Base-by-base conservation (phyloP, 2,888 invertebrate genomes). In the Netelia melanura region DNA sequence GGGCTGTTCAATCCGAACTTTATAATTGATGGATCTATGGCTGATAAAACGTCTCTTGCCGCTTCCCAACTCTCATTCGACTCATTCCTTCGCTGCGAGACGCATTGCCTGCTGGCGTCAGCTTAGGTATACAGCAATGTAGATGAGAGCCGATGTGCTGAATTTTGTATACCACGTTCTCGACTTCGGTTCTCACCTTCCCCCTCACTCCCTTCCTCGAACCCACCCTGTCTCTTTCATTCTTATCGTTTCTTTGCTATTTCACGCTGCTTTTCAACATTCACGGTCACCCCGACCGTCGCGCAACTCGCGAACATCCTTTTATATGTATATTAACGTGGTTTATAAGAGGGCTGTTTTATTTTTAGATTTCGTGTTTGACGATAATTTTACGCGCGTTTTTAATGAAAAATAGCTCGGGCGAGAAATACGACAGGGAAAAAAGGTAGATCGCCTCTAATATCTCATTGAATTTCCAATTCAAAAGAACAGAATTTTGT, bases 1-100 rank as follows among this genome's bases (percentile, higher is more conserved):
- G 56, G 77, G 76, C 81, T 77, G 72, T 84, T 81, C 74, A 84
- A 84, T 84, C 81, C 77, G 81, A 84, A 84, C 77, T 84, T 84
- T 84, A 84, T 84, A 84, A 84, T 84, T 84, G 84, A 84, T 77
- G 81, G 65, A 77, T 72, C 81, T 44, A 17, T 48, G 62, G 48
- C 72, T 77, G 84, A 84, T 84, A 84, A 67, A 77, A 84, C 62
- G 84, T 62, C 77, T 72, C 62, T 11, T 44, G 75, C 61, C 62
- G 43, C 17, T 43, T 74, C 61, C 72, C 54, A n/a, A 17, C 65
- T 30, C 67, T 44, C 58, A 2, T 61, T 44, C 25, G 25, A 30
- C 38, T 67, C 54, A 75, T 75, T 61, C 65, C 38, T 65, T 44
- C 56, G 52, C 61, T 77, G 17, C 52, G 11, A 23, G 56, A 14